Base-by-base conservation (phyloP, 2,888 invertebrate species). In the Caenorhabditis uteleia region DNA sequence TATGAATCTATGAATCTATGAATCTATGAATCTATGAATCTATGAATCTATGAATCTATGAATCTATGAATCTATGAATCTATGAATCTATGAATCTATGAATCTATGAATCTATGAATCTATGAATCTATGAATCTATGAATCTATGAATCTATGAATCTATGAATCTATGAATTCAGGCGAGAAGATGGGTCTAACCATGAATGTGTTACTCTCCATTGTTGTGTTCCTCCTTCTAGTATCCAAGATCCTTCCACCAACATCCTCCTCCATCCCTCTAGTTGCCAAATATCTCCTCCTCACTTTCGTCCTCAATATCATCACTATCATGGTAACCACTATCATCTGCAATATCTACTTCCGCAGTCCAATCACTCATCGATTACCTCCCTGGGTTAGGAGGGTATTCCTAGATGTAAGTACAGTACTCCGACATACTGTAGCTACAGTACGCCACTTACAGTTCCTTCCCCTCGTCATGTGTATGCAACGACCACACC, bases 301-400 rank as follows among this genome's bases (percentile, higher is more conserved):
- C 86, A 99, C 98, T 55, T 98, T 98, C 87, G 95, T 98, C 81
- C 95, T 98, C 93, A 98, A 98, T 87, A 95, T 98, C 68, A 93
- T 98, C 84, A 95, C 95, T 87, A 98, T 99, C 86, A 88, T 98
- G 79, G 93, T 97, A 55, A 99, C 98, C 14, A 97, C 99, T 72
- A 90, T 98, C 84, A 95, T 98, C 84, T 97, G 98, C 84, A 99
- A 98, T 86, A 94, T 95, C 91, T 97, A 98, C 86, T 98, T 97
- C 87, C 88, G 97, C 36, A 86, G 93, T 93, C 33, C 95, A 93
- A 50, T 89, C 93, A 97, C 95, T 39, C 95, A 97, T 86, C 90
- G 91, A 87, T 95, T 95, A 91, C 95, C 97, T 49, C 89, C 91
- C 78, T 95, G 94, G 94, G 92, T 95, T 78, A 89, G 95, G 50